Base-by-base conservation (phyloP, 2,888 invertebrate genomes). In the Lordiphosa fenestrarum region DNA sequence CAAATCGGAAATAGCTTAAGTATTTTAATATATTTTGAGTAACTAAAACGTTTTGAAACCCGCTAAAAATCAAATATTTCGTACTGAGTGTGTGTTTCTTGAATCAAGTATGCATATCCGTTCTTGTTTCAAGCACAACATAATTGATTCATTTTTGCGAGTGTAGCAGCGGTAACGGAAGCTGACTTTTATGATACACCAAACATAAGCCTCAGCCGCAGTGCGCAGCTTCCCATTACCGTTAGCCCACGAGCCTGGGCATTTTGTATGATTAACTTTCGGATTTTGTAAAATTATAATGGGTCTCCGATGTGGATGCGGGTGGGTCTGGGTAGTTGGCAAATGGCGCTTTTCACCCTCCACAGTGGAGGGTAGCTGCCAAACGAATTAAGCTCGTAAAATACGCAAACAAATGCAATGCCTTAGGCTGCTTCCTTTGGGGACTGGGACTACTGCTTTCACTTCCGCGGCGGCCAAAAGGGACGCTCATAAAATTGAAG, bases 321-420 rank as follows among this genome's bases (percentile, higher is more conserved):
- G 37, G 10, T 35, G 48, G 44, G 42, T 46, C 19, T 39, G 40
- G 41, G 21, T 51, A 15, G 47, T 62, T 62, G 65, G 74, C 64
- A 83, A 80, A 80, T 80, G 77, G 73, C 82, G 69, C 50, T 56
- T 65, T 58, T 69, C 57, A 66, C 72, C 69, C 78, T 55, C 48
- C 44, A 49, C 10, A 39, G 41, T 39, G 53, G 47, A 58, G 63
- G 53, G 58, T 47, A 62, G 69, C 66, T 67, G 57, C 58, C 75
- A 60, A 62, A 73, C 72, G 80, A 84, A 85, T 83, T 84, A 82
- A 84, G 76, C 52, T 75, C 81, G 77, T 82, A 72, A 82, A 81
- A 82, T 55, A 54, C 51, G 39, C 62, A 66, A 75, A 64, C 59
- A 76, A 69, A 69, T 60, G 63, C 63, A 69, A 53, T 64, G 56